phyloP scores from a whole-genome alignment of 53 echinoderm and acorn worm species.

The Mesocentrotus franciscanus region DNA sequence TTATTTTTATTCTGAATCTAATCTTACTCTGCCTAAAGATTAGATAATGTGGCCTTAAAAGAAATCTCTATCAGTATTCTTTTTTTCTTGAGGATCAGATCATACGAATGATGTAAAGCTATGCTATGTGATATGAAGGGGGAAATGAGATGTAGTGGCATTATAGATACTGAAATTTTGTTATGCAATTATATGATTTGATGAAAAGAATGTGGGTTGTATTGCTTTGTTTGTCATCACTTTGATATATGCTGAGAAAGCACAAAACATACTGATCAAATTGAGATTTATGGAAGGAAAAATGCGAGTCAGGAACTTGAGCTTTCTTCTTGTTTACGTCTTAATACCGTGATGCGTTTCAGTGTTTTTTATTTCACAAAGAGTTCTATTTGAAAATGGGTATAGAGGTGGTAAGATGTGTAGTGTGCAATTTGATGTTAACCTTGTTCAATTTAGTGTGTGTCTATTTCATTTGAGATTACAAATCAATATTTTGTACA shows the following conservation, averaged over 20 bases:
- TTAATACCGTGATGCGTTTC: background rate
- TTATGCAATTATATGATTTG: conserved; percentile 10
- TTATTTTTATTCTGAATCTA: background rate
- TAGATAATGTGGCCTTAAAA: background rate
- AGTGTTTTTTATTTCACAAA: conserved; percentile 20
- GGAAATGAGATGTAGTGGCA: background rate
- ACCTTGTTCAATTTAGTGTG: conserved; percentile 48
- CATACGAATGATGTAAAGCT: background rate
- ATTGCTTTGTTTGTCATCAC: background rate
- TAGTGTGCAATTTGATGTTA: conserved; percentile 53
- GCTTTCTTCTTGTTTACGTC: conserved; percentile 4
- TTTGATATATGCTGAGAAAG: background rate
- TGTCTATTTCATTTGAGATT: conserved; percentile 31
- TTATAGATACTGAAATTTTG: conserved; percentile 41
- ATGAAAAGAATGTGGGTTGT: background rate
- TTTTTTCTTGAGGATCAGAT: background rate
- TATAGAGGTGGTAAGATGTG: conserved; percentile 30
- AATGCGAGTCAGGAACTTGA: background rate
- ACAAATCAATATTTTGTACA: conserved; percentile 63
- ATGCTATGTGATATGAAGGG: background rate
- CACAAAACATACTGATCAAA: background rate
- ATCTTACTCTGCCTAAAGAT: background rate
- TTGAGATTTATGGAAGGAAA: background rate
- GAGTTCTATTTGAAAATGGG: conserved; percentile 48
- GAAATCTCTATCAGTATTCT: conserved; percentile 28